Conservation (phyloP, 2,797 vertebrate species). For the Neomorphus geoffroyi region DNA sequence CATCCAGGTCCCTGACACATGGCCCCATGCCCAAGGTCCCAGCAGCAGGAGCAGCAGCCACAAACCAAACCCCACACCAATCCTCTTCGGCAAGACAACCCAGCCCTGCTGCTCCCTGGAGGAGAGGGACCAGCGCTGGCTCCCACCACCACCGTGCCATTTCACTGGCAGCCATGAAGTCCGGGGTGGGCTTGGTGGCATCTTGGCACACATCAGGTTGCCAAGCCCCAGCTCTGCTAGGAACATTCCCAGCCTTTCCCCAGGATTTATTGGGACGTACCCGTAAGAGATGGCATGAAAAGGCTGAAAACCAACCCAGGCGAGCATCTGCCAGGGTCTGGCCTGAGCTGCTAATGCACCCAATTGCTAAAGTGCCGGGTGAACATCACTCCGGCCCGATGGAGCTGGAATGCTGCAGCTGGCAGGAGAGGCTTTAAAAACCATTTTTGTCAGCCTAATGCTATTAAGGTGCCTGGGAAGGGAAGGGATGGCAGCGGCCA, state of each 20-base stretch:
- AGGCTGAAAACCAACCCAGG: background rate
- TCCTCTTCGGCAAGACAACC: background rate
- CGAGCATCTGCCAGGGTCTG: background rate
- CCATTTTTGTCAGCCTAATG: background rate
- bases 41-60: background rate
- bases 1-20: background rate
- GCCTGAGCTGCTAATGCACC: background rate
- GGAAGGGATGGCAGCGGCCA: fast-evolving
- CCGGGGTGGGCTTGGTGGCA: background rate
- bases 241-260: fast-evolving
- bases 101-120: background rate
- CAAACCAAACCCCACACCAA: background rate
- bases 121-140: background rate
- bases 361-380: background rate
- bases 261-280: background rate
- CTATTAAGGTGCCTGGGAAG: background rate
- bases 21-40: background rate
- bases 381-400: too few relatives aligned
- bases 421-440: background rate
- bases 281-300: background rate
- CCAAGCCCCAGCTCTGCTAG: background rate
- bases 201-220: fast-evolving
- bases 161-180: background rate
- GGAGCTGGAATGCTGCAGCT: background rate
- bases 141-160: background rate